phyloP scores from a whole-genome alignment of 2,797 vertebrate species.

The Phalanger gymnotis region DNA sequence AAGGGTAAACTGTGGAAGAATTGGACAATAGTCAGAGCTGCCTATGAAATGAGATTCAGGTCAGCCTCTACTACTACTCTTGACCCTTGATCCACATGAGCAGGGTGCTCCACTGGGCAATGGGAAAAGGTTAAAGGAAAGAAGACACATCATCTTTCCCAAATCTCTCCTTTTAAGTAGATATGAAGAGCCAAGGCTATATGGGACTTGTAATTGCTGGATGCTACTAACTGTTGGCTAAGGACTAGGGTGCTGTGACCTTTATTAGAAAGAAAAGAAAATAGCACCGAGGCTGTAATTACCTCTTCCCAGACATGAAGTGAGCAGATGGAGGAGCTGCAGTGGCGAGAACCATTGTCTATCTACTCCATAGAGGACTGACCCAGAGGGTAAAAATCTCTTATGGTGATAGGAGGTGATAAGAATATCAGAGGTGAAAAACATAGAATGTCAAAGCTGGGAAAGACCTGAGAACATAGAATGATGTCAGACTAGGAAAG shows the following conservation, averaged over 20 bases:
- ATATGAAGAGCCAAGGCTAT: neutral
- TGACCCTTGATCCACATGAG: neutral
- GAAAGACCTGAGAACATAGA: neutral
- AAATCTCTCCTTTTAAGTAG: neutral
- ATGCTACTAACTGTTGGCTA: neutral
- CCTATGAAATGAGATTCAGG: neutral
- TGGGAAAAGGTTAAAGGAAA: neutral
- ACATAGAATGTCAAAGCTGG: neutral
- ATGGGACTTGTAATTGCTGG: neutral
- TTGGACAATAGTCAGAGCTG: neutral
- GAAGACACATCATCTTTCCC: neutral
- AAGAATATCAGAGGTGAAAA: neutral
- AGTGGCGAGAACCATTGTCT: neutral
- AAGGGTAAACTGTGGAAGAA: neutral
- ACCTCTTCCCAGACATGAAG: neutral
- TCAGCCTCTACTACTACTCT: neutral
- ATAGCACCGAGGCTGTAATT: neutral
- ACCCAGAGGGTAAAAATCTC: neutral
- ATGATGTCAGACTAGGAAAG: neutral
- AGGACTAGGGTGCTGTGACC: neutral
- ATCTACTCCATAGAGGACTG: neutral
- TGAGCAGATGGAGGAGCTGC: neutral
- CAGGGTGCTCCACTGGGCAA: neutral
- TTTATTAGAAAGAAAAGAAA: conserved; percentile 3
- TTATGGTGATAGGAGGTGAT: neutral